Percentiles rank a stretch among this genome's conserved stretches.
phyloP scores from a whole-genome alignment of 1,140 invertebrate species.

The Eumeta japonica region DNA sequence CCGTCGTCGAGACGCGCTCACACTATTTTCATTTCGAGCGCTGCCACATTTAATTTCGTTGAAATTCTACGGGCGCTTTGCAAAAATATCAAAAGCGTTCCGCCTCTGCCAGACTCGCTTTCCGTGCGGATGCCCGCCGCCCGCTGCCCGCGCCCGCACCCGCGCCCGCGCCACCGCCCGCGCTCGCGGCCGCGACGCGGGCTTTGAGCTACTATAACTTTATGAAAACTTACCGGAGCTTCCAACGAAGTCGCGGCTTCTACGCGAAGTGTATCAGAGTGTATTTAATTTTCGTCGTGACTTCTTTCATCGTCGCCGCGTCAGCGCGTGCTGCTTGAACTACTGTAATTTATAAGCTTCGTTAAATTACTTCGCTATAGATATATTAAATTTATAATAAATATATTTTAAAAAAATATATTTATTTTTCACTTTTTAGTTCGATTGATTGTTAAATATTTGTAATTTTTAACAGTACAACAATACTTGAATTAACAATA shows the following conservation, averaged over 20 bases:
- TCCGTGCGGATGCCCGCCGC: constrained; percentile 48
- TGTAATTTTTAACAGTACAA: too few relatives aligned
- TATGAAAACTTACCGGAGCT: constrained; percentile 47
- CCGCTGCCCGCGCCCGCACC: constrained; percentile 53
- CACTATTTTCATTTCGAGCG: constrained; percentile 54
- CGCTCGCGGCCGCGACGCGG: constrained; percentile 47
- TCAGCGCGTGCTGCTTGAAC: too few relatives aligned
- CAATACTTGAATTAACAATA: too few relatives aligned
- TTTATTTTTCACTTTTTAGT: too few relatives aligned
- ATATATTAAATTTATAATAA: too few relatives aligned
- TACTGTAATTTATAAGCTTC: too few relatives aligned
- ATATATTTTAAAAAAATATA: too few relatives aligned
- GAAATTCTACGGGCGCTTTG: constrained; percentile 56
- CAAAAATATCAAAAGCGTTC: constrained; percentile 58
- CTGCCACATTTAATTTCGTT: constrained; percentile 56
- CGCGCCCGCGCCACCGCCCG: too few relatives aligned
- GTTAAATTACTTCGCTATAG: too few relatives aligned
- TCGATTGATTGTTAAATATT: too few relatives aligned
- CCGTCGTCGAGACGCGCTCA: constrained; percentile 14
- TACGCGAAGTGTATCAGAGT: constrained; percentile 49
- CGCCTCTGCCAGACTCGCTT: constrained; percentile 46
- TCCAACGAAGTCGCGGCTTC: constrained; percentile 48
- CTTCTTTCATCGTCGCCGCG: constrained; percentile 24
- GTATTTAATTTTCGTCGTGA: constrained; percentile 54
- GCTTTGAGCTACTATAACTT: constrained; percentile 56